Conservation (phyloP, 2,113 vertebrate genomes). For the Pollachius pollachius region DNA sequence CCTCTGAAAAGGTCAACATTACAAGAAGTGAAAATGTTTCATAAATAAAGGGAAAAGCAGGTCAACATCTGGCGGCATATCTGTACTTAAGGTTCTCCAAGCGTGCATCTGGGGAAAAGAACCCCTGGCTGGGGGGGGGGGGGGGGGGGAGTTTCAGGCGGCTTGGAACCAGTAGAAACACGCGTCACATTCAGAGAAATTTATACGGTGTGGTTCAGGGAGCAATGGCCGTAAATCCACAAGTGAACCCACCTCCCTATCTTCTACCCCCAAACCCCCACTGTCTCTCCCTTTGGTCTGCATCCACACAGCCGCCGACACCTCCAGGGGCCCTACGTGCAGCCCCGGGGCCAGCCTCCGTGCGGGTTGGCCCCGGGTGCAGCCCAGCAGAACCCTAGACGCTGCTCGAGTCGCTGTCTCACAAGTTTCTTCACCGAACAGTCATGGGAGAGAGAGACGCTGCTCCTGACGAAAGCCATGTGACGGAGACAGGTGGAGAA, state of each 20-base stretch:
- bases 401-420: too few species aligned
- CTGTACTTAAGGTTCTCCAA: constrained; percentile 65
- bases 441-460: too few species aligned
- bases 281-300: constrained; percentile 44
- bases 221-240: constrained; percentile 72
- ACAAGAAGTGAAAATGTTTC: constrained; percentile 47
- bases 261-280: constrained; percentile 60
- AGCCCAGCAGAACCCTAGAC: constrained; percentile 37
- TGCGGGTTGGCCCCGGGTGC: constrained; percentile 54
- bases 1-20: constrained; percentile 37
- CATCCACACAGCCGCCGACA: constrained; percentile 50
- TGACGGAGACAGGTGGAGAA: too few species aligned
- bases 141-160: constrained; percentile 43
- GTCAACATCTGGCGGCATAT: constrained; percentile 63
- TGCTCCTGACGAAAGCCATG: too few species aligned
- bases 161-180: constrained; percentile 72
- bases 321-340: constrained; percentile 40
- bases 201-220: constrained; percentile 64
- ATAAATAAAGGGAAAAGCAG: constrained; percentile 60
- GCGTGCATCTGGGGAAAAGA: constrained; percentile 70
- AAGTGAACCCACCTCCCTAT: constrained; percentile 62
- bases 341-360: constrained; percentile 43
- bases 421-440: too few species aligned
- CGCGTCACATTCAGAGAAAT: constrained; percentile 66
- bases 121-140: constrained; percentile 51